Base-by-base conservation (phyloP, 2,888 invertebrate species). In the Luffia ferchaultella region DNA sequence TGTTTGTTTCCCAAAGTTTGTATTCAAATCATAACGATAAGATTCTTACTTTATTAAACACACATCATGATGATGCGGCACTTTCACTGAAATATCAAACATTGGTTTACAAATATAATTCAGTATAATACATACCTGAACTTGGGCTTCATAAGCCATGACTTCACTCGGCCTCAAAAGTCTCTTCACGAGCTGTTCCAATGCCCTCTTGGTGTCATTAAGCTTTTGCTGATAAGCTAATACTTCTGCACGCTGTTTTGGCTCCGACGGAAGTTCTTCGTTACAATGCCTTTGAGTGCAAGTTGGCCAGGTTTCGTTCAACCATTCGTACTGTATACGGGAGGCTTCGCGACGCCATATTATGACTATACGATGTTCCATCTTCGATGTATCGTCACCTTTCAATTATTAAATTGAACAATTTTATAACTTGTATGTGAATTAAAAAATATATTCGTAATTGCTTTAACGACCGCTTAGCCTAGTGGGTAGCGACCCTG, bases 261-360 rank as follows among this genome's bases (percentile, higher is more conserved):
- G 73, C 59, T 54, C 72, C 51, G 61, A 66, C 53, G 62, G 56
- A 48, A 58, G 67, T 53, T 61, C 54, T 48, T 63, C 60, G 44
- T 69, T 12, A 62, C 76, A 79, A 18, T 87, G 85, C 18, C 72
- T 67, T 53, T 76, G 73, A 56, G 67, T 70, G 46, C 90, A 88
- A 0, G 76, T 73, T 48, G 88, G 86, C 90, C 91, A 91, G 42
- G 89, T 90, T 50, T 87, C 87, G 57, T 90, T 87, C 49, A 95
- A 75, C 96, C 97, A 97, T 71, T 96, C 96, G 71, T 95, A 97
- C 63, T 94, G 94, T 12, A 97, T 80, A 58, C 92, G 91, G n/a
- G 90, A 89, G 9, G 90, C 87, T 65, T 96, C 96, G 42, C 92
- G 88, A 1, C 97, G 88, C 96, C 97, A 97, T 55, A 97, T 88